Base-by-base conservation (phyloP, 2,888 invertebrate genomes). In the Dynastes hyllus region DNA sequence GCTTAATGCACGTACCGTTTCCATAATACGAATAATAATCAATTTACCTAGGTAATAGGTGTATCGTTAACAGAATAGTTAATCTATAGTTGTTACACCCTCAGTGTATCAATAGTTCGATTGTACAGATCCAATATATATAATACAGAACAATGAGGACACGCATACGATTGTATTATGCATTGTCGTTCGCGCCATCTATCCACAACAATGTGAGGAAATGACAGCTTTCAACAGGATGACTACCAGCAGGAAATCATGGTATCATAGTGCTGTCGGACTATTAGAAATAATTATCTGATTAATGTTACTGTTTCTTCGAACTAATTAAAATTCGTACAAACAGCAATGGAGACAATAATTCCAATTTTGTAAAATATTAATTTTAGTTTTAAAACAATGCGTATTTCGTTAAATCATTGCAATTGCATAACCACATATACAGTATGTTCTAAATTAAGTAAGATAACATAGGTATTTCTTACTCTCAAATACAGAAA, bases 51-150 rank as follows among this genome's bases (percentile, higher is more conserved):
- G 86, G 86, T 87, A 88, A 87, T 88, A 85, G 87, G 86, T 88
- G 86, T 88, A 88, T 88, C 88, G 85, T 86, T 87, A 86, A 85
- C 87, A 86, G 87, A 87, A 88, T 88, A 87, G 88, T 87, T 88
- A 87, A 88, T 88, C 87, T 86, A 87, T 87, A 86, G 86, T 86
- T 85, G 87, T 88, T 88, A 86, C 87, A 87, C 87, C 86, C 86
- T 84, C 85, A 84, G 84, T 85, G 85, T 87, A 87, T 87, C 87
- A 88, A 88, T 88, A 87, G 87, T 86, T 84, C 84, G 86, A 87
- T 87, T 88, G 86, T 87, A 84, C 83, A 84, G 83, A 84, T 84
- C 86, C 85, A 87, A 87, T 87, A 83, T 85, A 84, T 84, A 88
- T 86, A 88, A 88, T 86, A 83, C 81, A 78, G 81, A 82, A 88